Conservation (phyloP, 2,113 vertebrate genomes). For the Zosterops borbonicus region DNA sequence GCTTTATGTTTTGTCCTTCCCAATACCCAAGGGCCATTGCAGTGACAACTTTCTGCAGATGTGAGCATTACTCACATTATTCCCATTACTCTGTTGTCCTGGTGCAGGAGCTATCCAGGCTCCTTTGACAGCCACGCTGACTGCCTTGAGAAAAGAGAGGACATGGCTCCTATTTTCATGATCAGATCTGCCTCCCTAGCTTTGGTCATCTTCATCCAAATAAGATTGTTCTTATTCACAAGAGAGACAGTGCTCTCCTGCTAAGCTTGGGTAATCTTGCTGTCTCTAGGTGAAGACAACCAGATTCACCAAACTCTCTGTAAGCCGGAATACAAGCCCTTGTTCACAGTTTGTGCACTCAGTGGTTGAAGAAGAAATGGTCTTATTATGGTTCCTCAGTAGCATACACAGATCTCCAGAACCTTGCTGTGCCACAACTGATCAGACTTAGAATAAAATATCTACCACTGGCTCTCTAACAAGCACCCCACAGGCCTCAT, state of each 20-base stretch:
- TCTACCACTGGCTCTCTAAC: not conserved
- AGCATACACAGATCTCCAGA: not conserved
- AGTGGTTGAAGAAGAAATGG: not conserved
- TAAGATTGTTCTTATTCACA: not conserved
- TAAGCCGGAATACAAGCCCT: not conserved
- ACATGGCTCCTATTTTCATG: not conserved
- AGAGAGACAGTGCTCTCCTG: not conserved
- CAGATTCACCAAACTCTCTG: not conserved
- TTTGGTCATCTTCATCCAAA: not conserved
- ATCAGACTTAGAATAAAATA: not conserved
- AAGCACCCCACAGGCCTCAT: slow-evolving; percentile 28
- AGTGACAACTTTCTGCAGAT: not conserved
- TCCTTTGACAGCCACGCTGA: not conserved
- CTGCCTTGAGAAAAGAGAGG: not conserved
- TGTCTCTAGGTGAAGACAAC: not conserved
- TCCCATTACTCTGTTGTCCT: not conserved
- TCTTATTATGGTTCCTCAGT: not conserved
- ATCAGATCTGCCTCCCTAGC: not conserved
- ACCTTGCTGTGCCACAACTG: not conserved
- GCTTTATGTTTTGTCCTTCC: not conserved
- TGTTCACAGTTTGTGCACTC: not conserved
- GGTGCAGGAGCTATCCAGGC: not conserved
- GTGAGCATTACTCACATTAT: not conserved
- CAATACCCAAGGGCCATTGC: not conserved
- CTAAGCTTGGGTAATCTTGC: not conserved